Base-by-base conservation (phyloP, 2,797 vertebrate genomes). In the Muraenolepis orangiensis region DNA sequence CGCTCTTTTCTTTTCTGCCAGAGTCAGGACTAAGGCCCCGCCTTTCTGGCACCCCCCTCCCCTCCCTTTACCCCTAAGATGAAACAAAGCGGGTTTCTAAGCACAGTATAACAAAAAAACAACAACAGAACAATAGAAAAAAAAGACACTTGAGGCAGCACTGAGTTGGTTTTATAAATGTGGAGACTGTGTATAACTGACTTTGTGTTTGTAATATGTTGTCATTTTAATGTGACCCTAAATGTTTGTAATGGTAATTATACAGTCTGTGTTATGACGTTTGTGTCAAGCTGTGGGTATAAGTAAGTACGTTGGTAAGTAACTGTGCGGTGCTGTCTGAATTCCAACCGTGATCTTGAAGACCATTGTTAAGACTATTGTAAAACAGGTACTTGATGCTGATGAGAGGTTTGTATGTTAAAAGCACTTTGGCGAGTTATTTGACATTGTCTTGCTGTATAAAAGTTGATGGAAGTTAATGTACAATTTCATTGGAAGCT, bases 351-450 rank as follows among this genome's bases (percentile, higher is more conserved):
- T 82, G 91, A 87, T 90, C 87, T 86, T 75, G 88, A 87, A 74
- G 91, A 90, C 87, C 87, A 81, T 82, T 76, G 86, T 79, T 68
- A 85, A 85, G 66, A 66, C 72, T 72, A 75, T 57, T 86, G 77
- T 74, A 68, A 75, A 77, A 73, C 71, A 78, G 69, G 69, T 80
- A 78, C 34, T 71, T 76, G 36, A 69, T 78, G 80, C 80, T 77
- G n/a, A 71, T 23, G 26, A 78, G 74, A 80, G 10, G 38, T 86
- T 82, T 61, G 77, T 78, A 76, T 87, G 87, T 89, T 85, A 86
- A 75, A 88, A 88, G 89, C 89, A 91, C 90, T 92, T 91, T 91
- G 83, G 74, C 81, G 72, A 80, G 78, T 82, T 74, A 57, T 86
- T 75, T 74, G n/a, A 83, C 68, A 72, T 76, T 26, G 26, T 64